These are phyloP conservation scores for Apaloderma vittatum DNA, from an alignment of 2,113 vertebrate species.

Conservation along the genomic window DNA sequence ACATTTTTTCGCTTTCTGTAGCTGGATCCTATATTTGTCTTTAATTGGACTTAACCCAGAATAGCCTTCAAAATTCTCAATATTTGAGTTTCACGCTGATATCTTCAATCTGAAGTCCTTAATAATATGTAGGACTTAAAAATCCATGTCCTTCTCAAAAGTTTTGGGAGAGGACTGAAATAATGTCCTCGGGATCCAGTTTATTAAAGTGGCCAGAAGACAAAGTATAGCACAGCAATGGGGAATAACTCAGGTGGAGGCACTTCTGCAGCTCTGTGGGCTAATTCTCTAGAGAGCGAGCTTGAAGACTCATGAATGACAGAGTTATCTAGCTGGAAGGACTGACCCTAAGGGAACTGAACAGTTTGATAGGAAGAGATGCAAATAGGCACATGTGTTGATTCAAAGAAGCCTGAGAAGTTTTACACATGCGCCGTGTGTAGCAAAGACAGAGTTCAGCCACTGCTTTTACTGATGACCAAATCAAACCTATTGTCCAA, in stretches of 20 bases:
- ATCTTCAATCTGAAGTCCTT: not conserved
- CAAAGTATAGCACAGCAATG: not conserved
- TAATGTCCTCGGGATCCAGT: not conserved
- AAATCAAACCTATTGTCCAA: not conserved
- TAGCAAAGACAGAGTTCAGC: not conserved
- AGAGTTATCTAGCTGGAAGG: not conserved
- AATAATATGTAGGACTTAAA: not conserved
- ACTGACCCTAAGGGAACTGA: not conserved
- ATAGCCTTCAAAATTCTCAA: not conserved
- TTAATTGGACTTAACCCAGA: not conserved
- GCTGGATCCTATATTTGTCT: not conserved
- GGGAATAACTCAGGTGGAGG: not conserved
- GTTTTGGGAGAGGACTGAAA: not conserved
- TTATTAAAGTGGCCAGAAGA: not conserved
- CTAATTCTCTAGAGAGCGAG: not conserved
- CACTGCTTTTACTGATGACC: not conserved
- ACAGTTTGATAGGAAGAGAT: not conserved
- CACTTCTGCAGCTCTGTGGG: not conserved
- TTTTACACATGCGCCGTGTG: fast-evolving
- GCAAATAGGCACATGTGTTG: not conserved
- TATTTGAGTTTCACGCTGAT: not conserved
- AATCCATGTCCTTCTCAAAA: not conserved
- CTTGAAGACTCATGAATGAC: not conserved
- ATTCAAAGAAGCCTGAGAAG: not conserved
- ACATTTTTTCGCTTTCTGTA: not conserved